phyloP scores from a whole-genome alignment of 2,113 vertebrate genomes.

The Lynx canadensis region DNA sequence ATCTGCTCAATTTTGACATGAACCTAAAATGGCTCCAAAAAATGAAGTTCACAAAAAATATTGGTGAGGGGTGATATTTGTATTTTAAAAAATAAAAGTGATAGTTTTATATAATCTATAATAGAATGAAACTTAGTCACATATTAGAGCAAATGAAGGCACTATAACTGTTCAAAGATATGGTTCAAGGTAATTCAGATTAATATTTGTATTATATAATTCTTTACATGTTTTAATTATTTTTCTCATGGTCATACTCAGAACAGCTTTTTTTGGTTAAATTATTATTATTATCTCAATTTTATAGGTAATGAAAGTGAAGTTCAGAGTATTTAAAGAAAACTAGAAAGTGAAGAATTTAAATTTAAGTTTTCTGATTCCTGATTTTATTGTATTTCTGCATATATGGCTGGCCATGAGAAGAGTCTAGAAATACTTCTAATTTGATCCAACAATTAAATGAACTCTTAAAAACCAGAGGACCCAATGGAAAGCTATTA shows the following conservation, averaged over 20 bases:
- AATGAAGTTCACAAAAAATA: neutral
- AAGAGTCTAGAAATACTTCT: conserved; percentile 22
- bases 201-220: neutral
- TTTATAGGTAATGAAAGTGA: neutral
- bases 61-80: neutral
- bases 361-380: conserved; percentile 30
- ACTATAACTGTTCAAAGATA: neutral
- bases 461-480: conserved; percentile 61
- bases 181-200: neutral
- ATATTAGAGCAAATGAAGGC: neutral
- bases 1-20: neutral
- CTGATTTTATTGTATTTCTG: neutral
- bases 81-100: neutral
- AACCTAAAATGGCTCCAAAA: neutral
- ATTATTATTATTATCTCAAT: neutral
- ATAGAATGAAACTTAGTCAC: neutral
- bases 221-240: neutral
- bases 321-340: neutral
- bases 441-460: conserved; percentile 60
- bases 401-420: neutral
- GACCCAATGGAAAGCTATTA: conserved; percentile 55
- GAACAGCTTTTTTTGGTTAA: neutral
- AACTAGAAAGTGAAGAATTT: neutral
- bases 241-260: neutral
- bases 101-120: neutral